Evolutionary conservation across 2,888 invertebrate genomes (phyloP).

Genomic region (Phengaris arion): DNA sequence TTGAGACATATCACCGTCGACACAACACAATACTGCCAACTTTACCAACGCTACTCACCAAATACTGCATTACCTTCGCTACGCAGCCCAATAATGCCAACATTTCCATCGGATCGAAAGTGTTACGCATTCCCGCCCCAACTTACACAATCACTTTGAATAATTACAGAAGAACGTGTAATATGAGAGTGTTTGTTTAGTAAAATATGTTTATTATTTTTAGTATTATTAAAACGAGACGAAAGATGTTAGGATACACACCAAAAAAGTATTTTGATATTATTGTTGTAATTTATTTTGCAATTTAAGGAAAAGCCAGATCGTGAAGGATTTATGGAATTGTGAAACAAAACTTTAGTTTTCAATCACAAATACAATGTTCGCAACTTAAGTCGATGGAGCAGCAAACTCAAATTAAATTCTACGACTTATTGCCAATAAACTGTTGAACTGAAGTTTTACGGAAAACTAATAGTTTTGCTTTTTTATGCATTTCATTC

Average conservation of each 20-base stretch:
- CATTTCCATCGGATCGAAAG: no score
- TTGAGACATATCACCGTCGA: no score
- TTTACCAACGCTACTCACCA: no score
- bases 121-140: no score
- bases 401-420: constrained; percentile 21
- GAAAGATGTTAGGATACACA: background rate
- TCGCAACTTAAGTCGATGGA: background rate
- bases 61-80: no score
- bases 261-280: background rate
- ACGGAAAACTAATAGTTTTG: background rate
- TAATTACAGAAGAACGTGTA: no score
- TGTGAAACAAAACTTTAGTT: constrained; percentile 17
- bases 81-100: no score
- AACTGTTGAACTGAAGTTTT: constrained; percentile 22
- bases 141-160: no score
- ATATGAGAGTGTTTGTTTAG: no score
- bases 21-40: no score
- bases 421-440: constrained; percentile 28
- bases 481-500: constrained; percentile 6
- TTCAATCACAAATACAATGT: constrained; percentile 23
- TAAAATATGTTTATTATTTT: no score
- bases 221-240: no score
- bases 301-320: background rate
- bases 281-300: constrained; percentile 32
- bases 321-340: constrained; percentile 11